Evolutionary conservation across 1,140 invertebrate genomes (phyloP).

Genomic region (Drosophila truncata): DNA sequence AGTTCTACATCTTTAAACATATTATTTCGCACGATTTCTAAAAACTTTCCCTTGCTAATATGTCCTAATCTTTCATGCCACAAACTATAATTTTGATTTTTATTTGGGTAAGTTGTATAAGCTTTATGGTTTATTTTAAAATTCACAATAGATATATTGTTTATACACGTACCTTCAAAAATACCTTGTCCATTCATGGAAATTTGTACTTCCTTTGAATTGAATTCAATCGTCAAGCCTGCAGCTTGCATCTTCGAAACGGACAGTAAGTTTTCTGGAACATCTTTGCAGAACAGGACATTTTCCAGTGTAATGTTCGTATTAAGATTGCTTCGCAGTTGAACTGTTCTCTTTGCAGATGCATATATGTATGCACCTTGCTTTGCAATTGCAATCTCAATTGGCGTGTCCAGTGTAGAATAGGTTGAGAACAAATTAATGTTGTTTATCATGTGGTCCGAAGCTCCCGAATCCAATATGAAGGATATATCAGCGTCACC

Average conservation of each 20-base stretch:
- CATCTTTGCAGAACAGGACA: conserved; percentile 8
- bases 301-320: conserved; percentile 2
- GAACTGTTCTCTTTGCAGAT: neutral
- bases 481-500: conserved; percentile 40
- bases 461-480: conserved; percentile 75
- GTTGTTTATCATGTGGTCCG: conserved; percentile 75
- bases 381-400: conserved; percentile 6
- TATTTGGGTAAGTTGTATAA: no score
- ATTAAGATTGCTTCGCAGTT: conserved; percentile 1
- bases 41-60: no score
- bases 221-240: neutral
- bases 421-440: conserved; percentile 56
- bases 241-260: conserved; percentile 9
- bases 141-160: no score
- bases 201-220: no score
- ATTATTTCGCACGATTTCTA: no score
- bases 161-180: no score
- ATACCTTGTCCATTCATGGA: no score
- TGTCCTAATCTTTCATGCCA: no score
- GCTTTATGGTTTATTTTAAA: no score
- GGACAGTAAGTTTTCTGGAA: conserved; percentile 5
- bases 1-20: no score
- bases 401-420: conserved; percentile 7
- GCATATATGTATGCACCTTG: conserved; percentile 10
- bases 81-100: no score